Evolutionary conservation across 1,140 invertebrate genomes (phyloP).

Genomic region (Helicoverpa armigera): DNA sequence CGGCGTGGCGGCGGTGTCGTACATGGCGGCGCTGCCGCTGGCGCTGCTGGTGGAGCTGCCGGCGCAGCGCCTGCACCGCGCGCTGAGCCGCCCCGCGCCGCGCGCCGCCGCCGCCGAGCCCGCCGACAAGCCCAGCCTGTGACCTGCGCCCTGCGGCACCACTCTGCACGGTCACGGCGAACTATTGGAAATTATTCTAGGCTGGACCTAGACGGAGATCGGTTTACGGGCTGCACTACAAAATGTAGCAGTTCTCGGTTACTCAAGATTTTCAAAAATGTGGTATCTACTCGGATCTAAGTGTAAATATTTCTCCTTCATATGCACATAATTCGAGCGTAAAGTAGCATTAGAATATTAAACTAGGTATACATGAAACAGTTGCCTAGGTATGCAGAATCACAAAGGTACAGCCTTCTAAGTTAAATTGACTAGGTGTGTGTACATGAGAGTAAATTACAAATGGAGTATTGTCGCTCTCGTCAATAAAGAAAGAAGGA

Average conservation of each 20-base stretch:
- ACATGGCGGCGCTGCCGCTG: slow-evolving; percentile 74
- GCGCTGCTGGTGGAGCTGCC: slow-evolving; percentile 79
- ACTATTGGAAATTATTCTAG: slow-evolving; percentile 5
- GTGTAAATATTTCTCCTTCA: not conserved
- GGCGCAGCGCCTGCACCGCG: slow-evolving; percentile 67
- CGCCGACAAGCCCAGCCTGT: slow-evolving; percentile 49
- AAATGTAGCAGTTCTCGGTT: not conserved
- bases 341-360: too few species aligned
- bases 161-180: not conserved
- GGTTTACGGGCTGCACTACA: not conserved
- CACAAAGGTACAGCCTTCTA: too few species aligned
- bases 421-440: not conserved
- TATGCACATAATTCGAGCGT: not conserved
- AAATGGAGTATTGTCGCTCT: not conserved
- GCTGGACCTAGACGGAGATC: slow-evolving; percentile 30
- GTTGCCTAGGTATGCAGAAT: too few species aligned
- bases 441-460: not conserved
- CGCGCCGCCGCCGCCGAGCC: slow-evolving; percentile 50
- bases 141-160: not conserved
- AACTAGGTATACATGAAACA: too few species aligned
- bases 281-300: not conserved
- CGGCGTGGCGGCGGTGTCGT: slow-evolving; percentile 71
- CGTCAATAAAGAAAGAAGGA: too few species aligned
- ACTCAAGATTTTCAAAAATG: not conserved
- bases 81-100: slow-evolving; percentile 54